Evolutionary conservation across 2,888 invertebrate genomes (phyloP), one percentile per base, ranked within the genome.

Genomic region (Copidosoma aretas): DNA sequence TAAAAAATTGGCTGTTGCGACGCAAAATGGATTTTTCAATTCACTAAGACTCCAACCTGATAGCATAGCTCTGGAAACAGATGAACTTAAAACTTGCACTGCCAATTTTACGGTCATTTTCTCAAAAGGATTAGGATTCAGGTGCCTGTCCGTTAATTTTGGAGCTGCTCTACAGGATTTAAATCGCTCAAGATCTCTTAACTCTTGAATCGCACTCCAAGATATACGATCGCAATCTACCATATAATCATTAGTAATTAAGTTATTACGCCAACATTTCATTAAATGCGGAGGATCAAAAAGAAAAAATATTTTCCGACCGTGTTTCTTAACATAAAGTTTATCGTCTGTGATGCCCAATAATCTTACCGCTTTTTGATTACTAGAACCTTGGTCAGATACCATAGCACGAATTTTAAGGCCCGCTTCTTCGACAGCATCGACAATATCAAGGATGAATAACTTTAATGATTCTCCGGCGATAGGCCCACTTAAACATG

Each of bases 261-360:
- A 67, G 70, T 74, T 76, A 57, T 77, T 77, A 49, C 74, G 65
- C 3, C 72, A 24, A 49, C 72, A 66, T 70, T 76, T 75, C 0
- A 75, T n/a, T 8, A 76, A 64, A 66, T 76, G 75, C 59, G 52
- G 52, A 39, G 32, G 63, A 58, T 78, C 75, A 53, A 56, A 77
- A 46, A 73, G 56, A 15, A 75, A 68, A 54, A 72, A 73, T 21
- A 76, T 72, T 67, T 73, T 75, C 22, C 68, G 52, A 17, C 60
- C n/a, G n/a, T n/a, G n/a, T n/a, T n/a, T n/a, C n/a, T n/a, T n/a
- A n/a, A n/a, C n/a, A n/a, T n/a, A n/a, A n/a, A n/a, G n/a, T n/a
- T n/a, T n/a, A n/a, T n/a, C n/a, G n/a, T n/a, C n/a, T n/a, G n/a
- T n/a, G n/a, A n/a, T n/a, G n/a, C n/a, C n/a, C n/a, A n/a, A n/a